phyloP scores from a whole-genome alignment of 1,140 invertebrate genomes.

The Sycobia sp. region DNA sequence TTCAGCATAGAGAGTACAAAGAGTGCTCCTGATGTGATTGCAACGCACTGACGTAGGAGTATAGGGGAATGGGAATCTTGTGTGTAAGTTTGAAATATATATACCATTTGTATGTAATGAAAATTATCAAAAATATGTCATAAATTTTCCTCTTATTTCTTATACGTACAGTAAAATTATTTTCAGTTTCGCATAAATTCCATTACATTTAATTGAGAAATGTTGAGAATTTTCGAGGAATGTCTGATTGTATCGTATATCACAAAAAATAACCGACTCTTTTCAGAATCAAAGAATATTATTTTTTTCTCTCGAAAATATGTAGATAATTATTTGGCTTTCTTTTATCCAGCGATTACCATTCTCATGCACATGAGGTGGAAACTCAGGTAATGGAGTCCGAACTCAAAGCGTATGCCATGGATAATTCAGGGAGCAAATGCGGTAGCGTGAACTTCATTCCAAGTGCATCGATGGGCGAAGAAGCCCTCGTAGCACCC shows the following conservation, averaged over 20 bases:
- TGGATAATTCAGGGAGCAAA: neutral
- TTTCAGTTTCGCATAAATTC: neutral
- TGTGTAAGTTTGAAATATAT: constrained; percentile 41
- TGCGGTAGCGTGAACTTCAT: neutral
- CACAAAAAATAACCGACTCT: too few relatives aligned
- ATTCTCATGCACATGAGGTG: neutral
- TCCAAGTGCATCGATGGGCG: constrained; percentile 7
- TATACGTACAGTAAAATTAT: too few relatives aligned
- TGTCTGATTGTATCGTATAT: too few relatives aligned
- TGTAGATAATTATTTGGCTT: too few relatives aligned
- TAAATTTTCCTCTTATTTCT: neutral
- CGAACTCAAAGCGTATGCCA: neutral
- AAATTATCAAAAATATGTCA: neutral
- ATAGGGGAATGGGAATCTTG: constrained; percentile 66
- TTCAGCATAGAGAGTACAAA: constrained; percentile 80
- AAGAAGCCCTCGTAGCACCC: neutral
- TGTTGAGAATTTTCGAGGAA: too few relatives aligned
- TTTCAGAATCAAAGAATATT: too few relatives aligned
- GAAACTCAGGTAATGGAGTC: neutral
- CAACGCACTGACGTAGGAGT: constrained; percentile 74
- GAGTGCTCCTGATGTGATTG: constrained; percentile 86
- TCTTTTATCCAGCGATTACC: neutral
- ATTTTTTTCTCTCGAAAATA: neutral
- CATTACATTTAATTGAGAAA: neutral
- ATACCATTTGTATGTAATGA: too few relatives aligned